Evolutionary conservation across 1,140 invertebrate genomes (phyloP).

Genomic region (Zaprionus davidi): DNA sequence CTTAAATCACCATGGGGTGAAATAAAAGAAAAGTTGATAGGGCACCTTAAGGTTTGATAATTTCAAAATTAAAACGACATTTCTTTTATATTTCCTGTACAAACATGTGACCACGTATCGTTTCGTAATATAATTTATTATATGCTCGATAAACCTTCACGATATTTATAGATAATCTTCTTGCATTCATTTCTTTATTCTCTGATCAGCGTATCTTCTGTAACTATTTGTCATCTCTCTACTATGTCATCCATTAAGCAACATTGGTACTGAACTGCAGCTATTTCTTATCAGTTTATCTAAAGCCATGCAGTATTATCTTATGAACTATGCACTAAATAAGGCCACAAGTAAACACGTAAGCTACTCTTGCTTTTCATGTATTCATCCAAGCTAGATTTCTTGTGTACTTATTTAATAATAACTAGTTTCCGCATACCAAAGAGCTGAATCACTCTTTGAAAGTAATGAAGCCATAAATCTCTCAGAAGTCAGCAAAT

Average conservation of each 20-base stretch:
- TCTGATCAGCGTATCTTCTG: neutral
- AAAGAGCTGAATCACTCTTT: neutral
- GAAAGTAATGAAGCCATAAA: neutral
- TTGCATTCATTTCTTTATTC: neutral
- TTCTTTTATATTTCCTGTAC: too few species aligned
- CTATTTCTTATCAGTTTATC: neutral
- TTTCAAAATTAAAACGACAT: neutral
- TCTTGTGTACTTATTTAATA: neutral
- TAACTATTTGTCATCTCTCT: neutral
- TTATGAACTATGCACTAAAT: neutral
- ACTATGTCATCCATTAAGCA: neutral
- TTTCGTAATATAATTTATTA: neutral
- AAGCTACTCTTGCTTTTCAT: neutral
- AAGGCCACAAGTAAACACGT: neutral
- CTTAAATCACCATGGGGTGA: neutral
- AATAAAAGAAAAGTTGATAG: neutral
- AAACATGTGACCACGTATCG: too few species aligned
- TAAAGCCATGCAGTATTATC: conserved; percentile 2
- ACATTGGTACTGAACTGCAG: neutral
- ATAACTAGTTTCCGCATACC: neutral
- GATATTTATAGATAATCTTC: neutral
- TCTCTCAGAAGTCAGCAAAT: neutral
- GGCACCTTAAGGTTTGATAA: neutral
- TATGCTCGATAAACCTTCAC: neutral
- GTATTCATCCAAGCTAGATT: neutral